phyloP scores from a whole-genome alignment of 2,888 invertebrate species.

The Xestobium rufovillosum region DNA sequence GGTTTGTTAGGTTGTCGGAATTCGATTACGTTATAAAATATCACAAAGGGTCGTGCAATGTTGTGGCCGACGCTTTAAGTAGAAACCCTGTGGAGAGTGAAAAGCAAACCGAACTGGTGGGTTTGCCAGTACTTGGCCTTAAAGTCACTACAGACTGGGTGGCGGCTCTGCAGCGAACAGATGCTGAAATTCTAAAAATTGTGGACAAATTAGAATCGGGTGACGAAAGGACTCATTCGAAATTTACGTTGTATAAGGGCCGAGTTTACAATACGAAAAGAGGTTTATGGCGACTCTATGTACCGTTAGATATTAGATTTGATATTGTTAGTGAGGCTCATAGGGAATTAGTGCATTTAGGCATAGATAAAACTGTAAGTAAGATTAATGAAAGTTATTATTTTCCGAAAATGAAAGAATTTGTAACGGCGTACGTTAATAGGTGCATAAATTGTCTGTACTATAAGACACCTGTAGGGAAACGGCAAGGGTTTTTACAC shows the following conservation, averaged over 20 bases:
- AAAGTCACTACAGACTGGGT: constrained; percentile 20
- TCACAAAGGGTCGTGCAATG: constrained; percentile 18
- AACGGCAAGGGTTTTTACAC: constrained; percentile 9
- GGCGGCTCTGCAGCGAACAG: constrained; percentile 10
- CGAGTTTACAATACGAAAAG: constrained; percentile 18
- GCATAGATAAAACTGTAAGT: constrained; percentile 18
- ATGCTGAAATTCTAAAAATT: constrained; percentile 5
- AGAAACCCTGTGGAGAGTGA: too few relatives aligned
- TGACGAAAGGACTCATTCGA: constrained; percentile 17
- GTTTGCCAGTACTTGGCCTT: constrained; percentile 20
- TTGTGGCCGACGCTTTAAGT: too few relatives aligned
- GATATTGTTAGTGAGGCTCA: constrained; percentile 16
- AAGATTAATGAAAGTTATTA: constrained; percentile 19
- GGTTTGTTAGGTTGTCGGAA: constrained; percentile 18
- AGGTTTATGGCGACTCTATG: constrained; percentile 9
- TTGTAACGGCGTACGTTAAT: constrained; percentile 16
- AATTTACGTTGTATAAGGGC: constrained; percentile 17
- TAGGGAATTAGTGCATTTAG: constrained; percentile 16
- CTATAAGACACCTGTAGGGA: constrained; percentile 9
- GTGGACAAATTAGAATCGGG: constrained; percentile 17
- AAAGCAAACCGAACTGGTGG: too few relatives aligned
- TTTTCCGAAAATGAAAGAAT: constrained; percentile 21
- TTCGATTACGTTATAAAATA: constrained; percentile 22
- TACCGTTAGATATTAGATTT: constrained; percentile 15
- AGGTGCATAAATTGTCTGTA: constrained; percentile 21